Base-by-base conservation (phyloP, 2,797 vertebrate genomes). In the Crenichthys baileyi region DNA sequence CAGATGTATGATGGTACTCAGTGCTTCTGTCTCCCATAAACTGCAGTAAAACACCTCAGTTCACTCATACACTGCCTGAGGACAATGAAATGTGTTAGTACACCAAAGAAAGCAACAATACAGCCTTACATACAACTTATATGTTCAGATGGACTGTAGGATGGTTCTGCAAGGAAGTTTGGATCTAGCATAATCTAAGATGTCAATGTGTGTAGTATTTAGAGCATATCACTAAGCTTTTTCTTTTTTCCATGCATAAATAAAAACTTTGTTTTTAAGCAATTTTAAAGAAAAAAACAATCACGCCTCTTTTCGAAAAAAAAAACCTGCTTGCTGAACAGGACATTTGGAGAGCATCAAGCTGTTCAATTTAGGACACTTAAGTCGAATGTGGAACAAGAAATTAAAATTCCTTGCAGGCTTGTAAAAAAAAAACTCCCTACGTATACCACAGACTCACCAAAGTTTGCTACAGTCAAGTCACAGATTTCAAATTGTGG, bases 1-100 rank as follows among this genome's bases (percentile, higher is more conserved):
- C 82, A 86, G 91, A 88, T 86, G 81, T 76, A 77, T 75, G 78
- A 88, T 79, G 79, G 80, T 72, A 82, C 75, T 81, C 82, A 71
- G 81, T 53, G 81, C 78, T 22, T 79, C 84, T 81, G 80, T 79
- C 78, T 84, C 90, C 73, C 75, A 71, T 76, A 75, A 80, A 83
- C 50, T 77, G 84, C 68, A 79, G 84, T 83, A 7, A 85, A 89
- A 88, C 85, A 85, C 76, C 78, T 79, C 70, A 1, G 73, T 70
- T 84, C 72, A 36, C 41, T 81, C 39, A 11, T 55, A 26, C 20
- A 46, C 53, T 18, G 81, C 85, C 79, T 7, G 81, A 87, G 78
- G 82, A 85, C 77, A 46, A 12, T 18, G 70, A 82, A 85, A 73
- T 36, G 6, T 51, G 72, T 53, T 72, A 72, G 68, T 9, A 41